These are phyloP conservation scores for Myotis davidii DNA, from an alignment of 2,113 vertebrate species.

Conservation along the genomic window DNA sequence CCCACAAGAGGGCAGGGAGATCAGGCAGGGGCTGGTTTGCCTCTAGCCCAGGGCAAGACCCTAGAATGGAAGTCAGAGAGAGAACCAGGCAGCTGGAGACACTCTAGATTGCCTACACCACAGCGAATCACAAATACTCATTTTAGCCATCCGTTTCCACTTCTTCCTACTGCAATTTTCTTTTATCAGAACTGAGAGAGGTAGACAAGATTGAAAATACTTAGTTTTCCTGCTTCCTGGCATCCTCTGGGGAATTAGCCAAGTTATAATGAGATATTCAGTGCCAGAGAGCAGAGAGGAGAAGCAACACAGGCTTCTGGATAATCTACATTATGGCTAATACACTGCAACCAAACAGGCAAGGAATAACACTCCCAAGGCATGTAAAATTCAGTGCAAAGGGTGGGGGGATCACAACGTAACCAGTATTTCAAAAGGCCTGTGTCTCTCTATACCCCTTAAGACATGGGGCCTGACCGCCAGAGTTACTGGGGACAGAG, in stretches of 20 bases:
- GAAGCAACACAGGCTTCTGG: neutral
- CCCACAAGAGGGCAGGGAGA: neutral
- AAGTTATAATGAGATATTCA: neutral
- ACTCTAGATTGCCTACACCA: neutral
- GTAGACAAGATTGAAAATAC: neutral
- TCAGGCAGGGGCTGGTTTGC: neutral
- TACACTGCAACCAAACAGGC: neutral
- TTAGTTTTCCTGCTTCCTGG: neutral
- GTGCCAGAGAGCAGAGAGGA: neutral
- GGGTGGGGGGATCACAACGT: neutral
- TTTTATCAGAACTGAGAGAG: neutral
- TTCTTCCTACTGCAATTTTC: neutral
- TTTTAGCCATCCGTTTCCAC: neutral
- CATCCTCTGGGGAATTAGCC: neutral
- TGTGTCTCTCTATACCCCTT: neutral
- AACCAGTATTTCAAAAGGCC: neutral
- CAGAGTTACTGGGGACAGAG: neutral
- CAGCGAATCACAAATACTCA: neutral
- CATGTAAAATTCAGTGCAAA: neutral
- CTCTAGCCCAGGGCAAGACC: neutral
- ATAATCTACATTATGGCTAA: neutral
- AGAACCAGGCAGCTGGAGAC: neutral
- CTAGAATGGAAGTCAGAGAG: neutral
- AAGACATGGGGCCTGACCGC: neutral
- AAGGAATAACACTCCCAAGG: neutral